Evolutionary conservation across 2,113 vertebrate genomes (phyloP).

Genomic region (Tiliqua scincoides): DNA sequence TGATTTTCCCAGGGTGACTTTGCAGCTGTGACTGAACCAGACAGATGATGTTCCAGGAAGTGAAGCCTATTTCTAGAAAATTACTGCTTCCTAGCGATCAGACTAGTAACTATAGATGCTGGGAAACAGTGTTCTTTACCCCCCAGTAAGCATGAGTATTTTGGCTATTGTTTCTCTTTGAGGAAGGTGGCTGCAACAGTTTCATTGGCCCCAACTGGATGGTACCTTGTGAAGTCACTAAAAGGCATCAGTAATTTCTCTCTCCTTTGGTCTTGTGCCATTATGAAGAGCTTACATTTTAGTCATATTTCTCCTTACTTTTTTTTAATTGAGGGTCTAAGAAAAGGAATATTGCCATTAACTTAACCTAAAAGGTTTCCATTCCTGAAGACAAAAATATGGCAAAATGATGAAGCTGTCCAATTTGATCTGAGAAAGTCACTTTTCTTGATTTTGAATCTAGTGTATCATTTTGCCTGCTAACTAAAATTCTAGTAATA

Average conservation of each 20-base stretch:
- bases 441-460: not conserved
- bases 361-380: not conserved
- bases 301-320: not conserved
- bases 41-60: not conserved
- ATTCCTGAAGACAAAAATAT: not conserved
- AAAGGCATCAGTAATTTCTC: not conserved
- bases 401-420: not conserved
- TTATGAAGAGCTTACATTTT: not conserved
- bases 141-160: not conserved
- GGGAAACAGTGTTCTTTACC: not conserved
- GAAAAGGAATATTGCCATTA: not conserved
- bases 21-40: not conserved
- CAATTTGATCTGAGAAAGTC: constrained; percentile 30
- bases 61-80: not conserved
- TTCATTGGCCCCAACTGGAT: not conserved
- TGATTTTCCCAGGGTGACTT: not conserved
- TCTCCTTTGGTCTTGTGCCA: not conserved
- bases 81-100: not conserved
- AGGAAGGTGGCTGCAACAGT: not conserved
- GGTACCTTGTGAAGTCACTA: not conserved
- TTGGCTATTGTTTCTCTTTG: not conserved
- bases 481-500: constrained; percentile 58
- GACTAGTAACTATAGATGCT: not conserved
- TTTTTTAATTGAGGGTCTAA: not conserved
- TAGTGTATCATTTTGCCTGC: constrained; percentile 41